phyloP scores from a whole-genome alignment of 2,888 invertebrate genomes.

The Phragmatobia fuliginosa region DNA sequence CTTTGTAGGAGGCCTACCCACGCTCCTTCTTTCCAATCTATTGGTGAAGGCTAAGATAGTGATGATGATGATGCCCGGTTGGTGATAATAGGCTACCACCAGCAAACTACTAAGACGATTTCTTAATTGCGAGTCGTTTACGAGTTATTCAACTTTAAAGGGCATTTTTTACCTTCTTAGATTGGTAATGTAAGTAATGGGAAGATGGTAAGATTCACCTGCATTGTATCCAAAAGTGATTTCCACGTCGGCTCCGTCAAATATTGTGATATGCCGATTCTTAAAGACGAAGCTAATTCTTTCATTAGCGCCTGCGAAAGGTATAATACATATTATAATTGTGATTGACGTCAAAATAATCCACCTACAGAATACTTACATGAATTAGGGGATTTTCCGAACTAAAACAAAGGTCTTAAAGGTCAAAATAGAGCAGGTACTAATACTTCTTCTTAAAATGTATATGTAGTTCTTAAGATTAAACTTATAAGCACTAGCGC shows the following conservation, averaged over 20 bases:
- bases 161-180: neutral
- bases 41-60: too few species aligned
- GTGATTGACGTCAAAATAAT: neutral
- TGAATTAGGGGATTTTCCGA: neutral
- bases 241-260: conserved; percentile 87
- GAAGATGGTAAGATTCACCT: conserved; percentile 62
- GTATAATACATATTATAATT: neutral
- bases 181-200: neutral
- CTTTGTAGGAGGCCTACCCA: too few species aligned
- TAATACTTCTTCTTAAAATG: too few species aligned
- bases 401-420: neutral
- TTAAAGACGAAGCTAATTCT: conserved; percentile 82
- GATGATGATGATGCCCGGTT: too few species aligned
- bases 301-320: conserved; percentile 68
- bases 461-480: too few species aligned
- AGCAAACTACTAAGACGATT: too few species aligned
- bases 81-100: too few species aligned
- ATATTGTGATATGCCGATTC: conserved; percentile 86
- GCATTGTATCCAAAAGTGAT: conserved; percentile 85
- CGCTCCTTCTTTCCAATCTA: too few species aligned
- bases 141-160: too few species aligned
- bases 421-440: too few species aligned
- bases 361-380: neutral
- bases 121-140: too few species aligned
- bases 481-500: neutral